Percentiles rank a stretch among this genome's conserved stretches.
These are phyloP conservation scores for Andrena praecox DNA, from an alignment of 2,888 invertebrate genomes.

Conservation along the genomic window DNA sequence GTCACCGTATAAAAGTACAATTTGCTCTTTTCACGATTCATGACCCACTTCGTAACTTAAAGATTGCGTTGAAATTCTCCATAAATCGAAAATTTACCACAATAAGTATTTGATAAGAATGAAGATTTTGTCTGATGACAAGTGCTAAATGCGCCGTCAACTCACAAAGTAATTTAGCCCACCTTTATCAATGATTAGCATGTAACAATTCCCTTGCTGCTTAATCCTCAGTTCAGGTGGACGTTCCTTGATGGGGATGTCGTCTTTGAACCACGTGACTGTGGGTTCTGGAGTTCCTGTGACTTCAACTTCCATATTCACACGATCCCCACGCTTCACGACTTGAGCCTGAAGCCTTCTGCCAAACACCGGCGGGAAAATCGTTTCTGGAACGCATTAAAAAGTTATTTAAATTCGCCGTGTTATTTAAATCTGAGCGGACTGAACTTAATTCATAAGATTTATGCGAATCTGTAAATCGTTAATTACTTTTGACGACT, in stretches of 20 bases:
- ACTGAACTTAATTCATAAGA: background rate
- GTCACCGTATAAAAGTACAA: no score
- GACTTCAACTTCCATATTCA: conserved; percentile 91
- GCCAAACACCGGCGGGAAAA: conserved; percentile 93
- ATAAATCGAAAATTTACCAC: background rate
- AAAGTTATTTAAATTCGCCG: no score
- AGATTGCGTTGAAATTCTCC: no score
- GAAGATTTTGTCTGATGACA: background rate
- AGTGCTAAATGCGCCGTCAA: no score
- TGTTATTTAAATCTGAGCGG: background rate
- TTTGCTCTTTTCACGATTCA: no score
- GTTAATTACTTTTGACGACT: conserved; percentile 90
- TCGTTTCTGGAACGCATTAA: conserved; percentile 87
- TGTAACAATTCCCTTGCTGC: conserved; percentile 89
- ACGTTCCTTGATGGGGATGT: conserved; percentile 87
- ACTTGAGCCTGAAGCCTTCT: conserved; percentile 91
- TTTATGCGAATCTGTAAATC: background rate
- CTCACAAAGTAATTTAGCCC: conserved; percentile 27
- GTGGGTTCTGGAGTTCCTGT: conserved; percentile 92
- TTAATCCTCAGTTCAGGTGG: conserved; percentile 86
- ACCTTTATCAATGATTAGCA: conserved; percentile 91
- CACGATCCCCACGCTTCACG: conserved; percentile 89
- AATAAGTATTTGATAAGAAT: conserved; percentile 23
- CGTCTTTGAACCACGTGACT: conserved; percentile 91
- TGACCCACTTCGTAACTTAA: no score